A percentile compares a stretch with the other conserved stretches of the same genome.
phyloP scores from a whole-genome alignment of 2,113 vertebrate genomes.

The Entelurus aequoreus region DNA sequence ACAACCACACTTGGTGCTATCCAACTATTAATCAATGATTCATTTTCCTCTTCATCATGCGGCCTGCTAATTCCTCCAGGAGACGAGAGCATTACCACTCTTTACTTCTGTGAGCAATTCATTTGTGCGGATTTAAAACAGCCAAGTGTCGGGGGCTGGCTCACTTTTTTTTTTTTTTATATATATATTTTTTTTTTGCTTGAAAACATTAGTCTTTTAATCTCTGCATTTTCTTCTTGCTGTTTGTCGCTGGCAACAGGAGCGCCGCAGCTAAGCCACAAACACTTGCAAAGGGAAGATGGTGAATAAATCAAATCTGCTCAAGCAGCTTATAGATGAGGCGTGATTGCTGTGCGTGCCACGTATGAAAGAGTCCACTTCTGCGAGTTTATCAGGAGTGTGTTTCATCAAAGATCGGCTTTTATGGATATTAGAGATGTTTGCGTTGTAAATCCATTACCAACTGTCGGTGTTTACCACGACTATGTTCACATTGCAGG shows the following conservation, averaged over 20 bases:
- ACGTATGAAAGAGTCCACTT: constrained; percentile 39
- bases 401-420: constrained; percentile 16
- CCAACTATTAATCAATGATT: constrained; percentile 65
- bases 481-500: too few species aligned
- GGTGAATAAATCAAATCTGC: constrained; percentile 55
- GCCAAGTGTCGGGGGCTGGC: constrained; percentile 61
- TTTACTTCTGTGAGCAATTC: constrained; percentile 67
- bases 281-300: constrained; percentile 56
- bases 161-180: constrained; percentile 37
- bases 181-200: constrained; percentile 40
- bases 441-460: constrained; percentile 18
- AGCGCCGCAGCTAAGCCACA: constrained; percentile 54
- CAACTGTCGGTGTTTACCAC: constrained; percentile 23
- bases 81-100: constrained; percentile 66
- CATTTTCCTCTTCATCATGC: constrained; percentile 53
- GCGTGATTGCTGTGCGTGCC: constrained; percentile 41
- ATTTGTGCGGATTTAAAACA: constrained; percentile 65
- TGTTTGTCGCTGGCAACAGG: constrained; percentile 31
- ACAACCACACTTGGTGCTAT: constrained; percentile 44
- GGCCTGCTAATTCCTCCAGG: constrained; percentile 66
- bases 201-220: constrained; percentile 70
- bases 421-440: constrained; percentile 19
- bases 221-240: constrained; percentile 58
- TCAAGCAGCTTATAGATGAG: constrained; percentile 61
- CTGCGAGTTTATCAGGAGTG: constrained; percentile 31